phyloP scores from a whole-genome alignment of 2,113 vertebrate genomes.

The Leucopsar rothschildi region DNA sequence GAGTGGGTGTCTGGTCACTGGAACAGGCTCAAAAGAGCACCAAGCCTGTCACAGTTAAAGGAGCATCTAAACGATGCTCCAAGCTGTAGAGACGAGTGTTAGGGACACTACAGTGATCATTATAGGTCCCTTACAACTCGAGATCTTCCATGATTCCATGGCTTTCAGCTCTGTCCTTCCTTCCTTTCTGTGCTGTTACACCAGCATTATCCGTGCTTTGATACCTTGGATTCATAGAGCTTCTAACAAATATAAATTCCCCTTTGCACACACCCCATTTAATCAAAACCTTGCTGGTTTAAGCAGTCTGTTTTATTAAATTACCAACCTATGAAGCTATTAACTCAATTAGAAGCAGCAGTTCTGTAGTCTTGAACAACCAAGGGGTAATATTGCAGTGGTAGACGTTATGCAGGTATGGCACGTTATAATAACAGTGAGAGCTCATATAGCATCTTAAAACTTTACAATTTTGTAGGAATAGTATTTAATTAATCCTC shows the following conservation, averaged over 20 bases:
- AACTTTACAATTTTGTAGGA: not conserved
- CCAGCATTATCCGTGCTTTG: not conserved
- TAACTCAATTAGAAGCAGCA: slow-evolving; percentile 66
- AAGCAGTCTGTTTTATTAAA: slow-evolving; percentile 68
- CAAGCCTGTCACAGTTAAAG: not conserved
- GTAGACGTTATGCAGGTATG: slow-evolving; percentile 9
- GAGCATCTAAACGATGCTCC: not conserved
- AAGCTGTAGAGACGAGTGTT: fast-evolving
- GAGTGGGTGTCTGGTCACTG: not conserved
- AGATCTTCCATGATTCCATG: not conserved
- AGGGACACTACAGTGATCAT: not conserved
- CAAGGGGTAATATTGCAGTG: not conserved
- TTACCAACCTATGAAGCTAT: slow-evolving; percentile 63
- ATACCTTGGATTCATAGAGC: slow-evolving; percentile 6
- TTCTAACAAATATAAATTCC: slow-evolving; percentile 55
- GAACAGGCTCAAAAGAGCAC: not conserved
- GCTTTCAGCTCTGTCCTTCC: not conserved
- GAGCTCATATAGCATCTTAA: slow-evolving; percentile 40
- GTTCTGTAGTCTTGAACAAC: slow-evolving; percentile 54
- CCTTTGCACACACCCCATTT: slow-evolving; percentile 49
- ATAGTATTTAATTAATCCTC: slow-evolving; percentile 35
- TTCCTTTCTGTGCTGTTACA: not conserved
- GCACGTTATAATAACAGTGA: slow-evolving; percentile 17
- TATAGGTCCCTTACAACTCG: fast-evolving
- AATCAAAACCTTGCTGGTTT: slow-evolving; percentile 68